Evolutionary conservation across 2,797 vertebrate species (phyloP).

Genomic region (Centropyge bicolor): DNA sequence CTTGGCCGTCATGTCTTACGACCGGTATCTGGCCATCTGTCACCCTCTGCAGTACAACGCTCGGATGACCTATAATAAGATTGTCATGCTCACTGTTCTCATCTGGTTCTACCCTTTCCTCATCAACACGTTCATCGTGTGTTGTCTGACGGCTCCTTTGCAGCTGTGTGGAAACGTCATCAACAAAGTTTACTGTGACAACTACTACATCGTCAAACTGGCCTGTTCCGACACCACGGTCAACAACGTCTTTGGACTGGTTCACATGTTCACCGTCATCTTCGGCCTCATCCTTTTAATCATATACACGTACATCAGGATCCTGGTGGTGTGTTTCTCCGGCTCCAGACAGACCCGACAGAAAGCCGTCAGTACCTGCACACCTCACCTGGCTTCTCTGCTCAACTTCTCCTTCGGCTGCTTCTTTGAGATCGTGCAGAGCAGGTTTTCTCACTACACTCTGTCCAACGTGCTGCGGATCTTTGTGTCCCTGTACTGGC

Average conservation of each 20-base stretch:
- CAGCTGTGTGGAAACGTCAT: constrained; percentile 4
- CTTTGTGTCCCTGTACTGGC: not conserved
- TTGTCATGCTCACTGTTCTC: not conserved
- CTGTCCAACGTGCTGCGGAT: not conserved
- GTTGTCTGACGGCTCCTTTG: not conserved
- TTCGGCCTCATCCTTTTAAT: not conserved
- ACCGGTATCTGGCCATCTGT: constrained; percentile 75
- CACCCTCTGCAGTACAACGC: constrained; percentile 66
- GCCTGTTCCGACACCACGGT: not conserved
- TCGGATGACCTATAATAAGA: constrained; percentile 50
- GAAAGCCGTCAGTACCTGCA: not conserved
- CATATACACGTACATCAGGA: not conserved
- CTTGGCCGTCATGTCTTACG: constrained; percentile 74
- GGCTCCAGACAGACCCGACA: not conserved
- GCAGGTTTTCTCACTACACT: not conserved
- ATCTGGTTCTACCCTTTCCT: not conserved
- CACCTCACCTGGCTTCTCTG: not conserved
- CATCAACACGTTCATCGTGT: not conserved
- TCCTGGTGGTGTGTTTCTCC: not conserved
- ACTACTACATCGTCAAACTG: not conserved
- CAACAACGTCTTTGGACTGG: not conserved
- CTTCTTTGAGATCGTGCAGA: constrained; percentile 9
- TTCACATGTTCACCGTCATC: not conserved
- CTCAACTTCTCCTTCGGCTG: not conserved
- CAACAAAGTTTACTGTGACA: constrained; percentile 11